A percentile compares a stretch with the other conserved stretches of the same genome.
Conservation (phyloP, 2,797 vertebrate species). For the Oreochromis grahami region DNA sequence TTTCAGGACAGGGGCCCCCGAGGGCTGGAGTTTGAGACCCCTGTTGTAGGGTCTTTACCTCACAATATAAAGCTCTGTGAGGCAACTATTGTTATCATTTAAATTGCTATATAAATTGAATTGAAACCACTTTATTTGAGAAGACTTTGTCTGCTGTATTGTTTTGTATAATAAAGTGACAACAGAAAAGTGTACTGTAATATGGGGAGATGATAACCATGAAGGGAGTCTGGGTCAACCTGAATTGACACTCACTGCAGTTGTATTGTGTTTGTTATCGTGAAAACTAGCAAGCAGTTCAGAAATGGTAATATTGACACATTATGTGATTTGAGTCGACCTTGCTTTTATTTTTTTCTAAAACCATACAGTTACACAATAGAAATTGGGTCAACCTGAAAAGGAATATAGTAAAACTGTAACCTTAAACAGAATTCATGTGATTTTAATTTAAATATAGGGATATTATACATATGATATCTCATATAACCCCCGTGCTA, state of each 20-base stretch:
- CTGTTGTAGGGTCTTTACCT: neutral
- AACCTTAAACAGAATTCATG: neutral
- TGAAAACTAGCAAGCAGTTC: neutral
- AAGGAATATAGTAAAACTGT: neutral
- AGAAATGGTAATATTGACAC: neutral
- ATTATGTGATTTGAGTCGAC: neutral
- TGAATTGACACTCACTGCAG: neutral
- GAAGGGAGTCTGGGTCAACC: neutral
- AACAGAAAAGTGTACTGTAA: neutral
- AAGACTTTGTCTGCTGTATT: neutral
- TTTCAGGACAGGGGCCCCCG: rapidly evolving
- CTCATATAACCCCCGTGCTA: too few species aligned
- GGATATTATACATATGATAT: neutral
- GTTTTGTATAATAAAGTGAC: neutral
- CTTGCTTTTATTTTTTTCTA: neutral
- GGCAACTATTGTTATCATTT: neutral
- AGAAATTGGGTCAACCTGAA: neutral
- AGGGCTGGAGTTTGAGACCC: neutral
- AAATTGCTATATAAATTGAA: neutral
- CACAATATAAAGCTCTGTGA: neutral
- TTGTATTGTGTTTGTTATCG: neutral
- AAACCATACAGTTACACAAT: neutral
- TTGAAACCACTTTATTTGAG: neutral
- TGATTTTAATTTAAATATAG: neutral
- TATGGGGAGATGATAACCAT: neutral